Evolutionary conservation across 2,113 vertebrate species (phyloP).

Genomic region (Rhegmatorhina hoffmannsi): DNA sequence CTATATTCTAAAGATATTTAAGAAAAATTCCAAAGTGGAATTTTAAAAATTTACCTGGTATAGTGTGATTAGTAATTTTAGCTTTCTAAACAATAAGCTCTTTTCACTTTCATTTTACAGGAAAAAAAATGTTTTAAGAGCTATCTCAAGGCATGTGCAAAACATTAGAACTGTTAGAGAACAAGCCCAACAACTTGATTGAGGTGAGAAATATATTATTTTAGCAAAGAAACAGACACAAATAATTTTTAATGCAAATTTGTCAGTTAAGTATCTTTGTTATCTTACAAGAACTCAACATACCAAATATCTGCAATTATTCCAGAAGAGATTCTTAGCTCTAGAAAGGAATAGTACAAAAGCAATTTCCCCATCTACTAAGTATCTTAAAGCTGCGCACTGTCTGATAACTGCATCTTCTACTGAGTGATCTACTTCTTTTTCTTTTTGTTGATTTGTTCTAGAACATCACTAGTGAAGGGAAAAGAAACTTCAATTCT

Average conservation of each 20-base stretch:
- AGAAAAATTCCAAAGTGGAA: neutral
- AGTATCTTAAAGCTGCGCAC: neutral
- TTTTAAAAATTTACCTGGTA: neutral
- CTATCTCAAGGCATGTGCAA: neutral
- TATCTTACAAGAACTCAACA: neutral
- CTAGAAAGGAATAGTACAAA: neutral
- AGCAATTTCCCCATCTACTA: neutral
- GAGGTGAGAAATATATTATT: neutral
- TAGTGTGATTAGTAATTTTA: neutral
- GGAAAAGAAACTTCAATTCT: neutral
- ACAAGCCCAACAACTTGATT: neutral
- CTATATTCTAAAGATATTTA: neutral
- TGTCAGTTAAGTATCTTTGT: neutral
- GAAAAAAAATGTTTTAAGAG: neutral
- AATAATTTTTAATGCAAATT: neutral
- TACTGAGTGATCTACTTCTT: neutral
- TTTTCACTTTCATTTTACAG: neutral
- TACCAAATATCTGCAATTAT: neutral
- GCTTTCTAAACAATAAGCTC: neutral
- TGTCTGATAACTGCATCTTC: neutral
- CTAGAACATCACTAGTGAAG: neutral
- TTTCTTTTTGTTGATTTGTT: neutral
- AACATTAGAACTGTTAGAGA: neutral
- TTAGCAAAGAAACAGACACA: neutral
- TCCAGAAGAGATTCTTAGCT: neutral